phyloP scores from a whole-genome alignment of 2,888 invertebrate genomes.

The Rhorus exstirpatorius region DNA sequence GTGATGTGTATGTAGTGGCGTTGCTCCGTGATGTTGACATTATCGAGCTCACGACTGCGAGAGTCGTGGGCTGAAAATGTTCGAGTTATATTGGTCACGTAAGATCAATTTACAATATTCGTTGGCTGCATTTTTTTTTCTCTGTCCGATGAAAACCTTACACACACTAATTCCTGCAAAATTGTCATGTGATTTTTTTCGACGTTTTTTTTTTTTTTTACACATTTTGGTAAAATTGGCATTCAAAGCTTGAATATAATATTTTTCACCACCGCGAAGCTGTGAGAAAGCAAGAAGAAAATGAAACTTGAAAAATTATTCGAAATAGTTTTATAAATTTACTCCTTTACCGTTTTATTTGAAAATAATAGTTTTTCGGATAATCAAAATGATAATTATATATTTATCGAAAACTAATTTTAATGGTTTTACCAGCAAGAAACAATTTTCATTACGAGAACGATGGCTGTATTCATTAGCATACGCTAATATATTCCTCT shows the following conservation, averaged over 20 bases:
- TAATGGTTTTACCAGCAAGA: not conserved
- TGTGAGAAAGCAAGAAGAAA: no score
- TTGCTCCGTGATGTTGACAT: not conserved
- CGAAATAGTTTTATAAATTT: no score
- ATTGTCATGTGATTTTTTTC: no score
- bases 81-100: not conserved
- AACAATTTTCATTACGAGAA: not conserved
- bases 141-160: no score
- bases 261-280: no score
- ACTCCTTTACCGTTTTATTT: no score
- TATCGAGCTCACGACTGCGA: no score
- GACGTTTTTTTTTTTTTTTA: no score
- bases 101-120: not conserved
- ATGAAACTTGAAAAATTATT: no score
- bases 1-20: constrained; percentile 36
- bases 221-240: no score
- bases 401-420: not conserved
- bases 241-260: no score
- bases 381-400: not conserved
- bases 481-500: not conserved
- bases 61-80: not conserved
- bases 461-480: not conserved
- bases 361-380: not conserved
- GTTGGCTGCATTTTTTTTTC: not conserved
- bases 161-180: no score